Evolutionary conservation across 2,797 vertebrate genomes (phyloP), one percentile per base, ranked within the genome.

Genomic region (Chaenodraco wilsoni): DNA sequence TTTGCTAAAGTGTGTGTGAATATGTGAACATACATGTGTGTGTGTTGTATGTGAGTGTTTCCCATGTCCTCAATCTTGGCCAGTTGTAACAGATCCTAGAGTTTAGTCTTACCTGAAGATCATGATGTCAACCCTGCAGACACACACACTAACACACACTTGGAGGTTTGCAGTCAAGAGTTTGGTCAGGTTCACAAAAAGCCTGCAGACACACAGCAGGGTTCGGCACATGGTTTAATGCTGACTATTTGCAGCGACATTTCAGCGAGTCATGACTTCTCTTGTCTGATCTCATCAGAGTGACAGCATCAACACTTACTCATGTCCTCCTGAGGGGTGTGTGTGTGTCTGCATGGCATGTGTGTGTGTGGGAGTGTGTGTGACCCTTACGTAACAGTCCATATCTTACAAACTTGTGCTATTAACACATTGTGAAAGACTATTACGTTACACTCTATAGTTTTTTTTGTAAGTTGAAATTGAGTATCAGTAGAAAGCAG

Each of bases 251-350:
- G 37, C 31, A 33, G 67, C 16, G 49, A 76, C 75, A 73, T 75
- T 69, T 84, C 43, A 55, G 77, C 54, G 58, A 60, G 67, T 64
- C 44, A 43, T 76, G 84, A 88, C 84, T 85, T 83, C 75, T 69
- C 64, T 15, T 86, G 88, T 91, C 80, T 81, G 76, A 58, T 81
- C 80, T 79, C 60, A 82, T 88, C 78, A 89, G 58, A 45, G 52
- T 57, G 65, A 82, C 45, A 66, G 57, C 83, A 55, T 61, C 84
- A 83, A 40, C 82, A 76, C 76, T 69, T 72, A 33, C 14, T 70
- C 48, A 48, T 65, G 60, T 79, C 84, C 65, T 49, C 82, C 74
- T 45, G 23, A 69, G 78, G 67, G 10, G 13, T 23, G 23, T 23
- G 23, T 23, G 23, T 23, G 23, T 23, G 23, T 23, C 2, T 23